A percentile compares a stretch with the other conserved stretches of the same genome.
Evolutionary conservation across 2,113 vertebrate genomes (phyloP).

Genomic region (Sterrhoptilus dennistouni): DNA sequence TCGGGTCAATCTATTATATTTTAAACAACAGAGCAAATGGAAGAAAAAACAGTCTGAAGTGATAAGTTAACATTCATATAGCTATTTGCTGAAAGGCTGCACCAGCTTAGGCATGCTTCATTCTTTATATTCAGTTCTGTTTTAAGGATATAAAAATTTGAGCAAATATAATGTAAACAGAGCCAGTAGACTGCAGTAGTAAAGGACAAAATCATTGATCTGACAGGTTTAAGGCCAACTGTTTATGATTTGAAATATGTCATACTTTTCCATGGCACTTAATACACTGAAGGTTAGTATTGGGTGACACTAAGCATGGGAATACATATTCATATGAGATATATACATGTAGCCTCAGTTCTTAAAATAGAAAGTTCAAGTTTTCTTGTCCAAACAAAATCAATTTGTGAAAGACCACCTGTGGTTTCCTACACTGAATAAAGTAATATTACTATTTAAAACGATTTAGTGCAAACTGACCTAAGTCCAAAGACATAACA

Average conservation of each 20-base stretch:
- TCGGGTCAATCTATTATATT: background rate
- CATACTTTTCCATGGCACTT: slow-evolving; percentile 64
- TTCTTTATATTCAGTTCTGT: background rate
- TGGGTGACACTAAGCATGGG: slow-evolving; percentile 19
- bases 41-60: background rate
- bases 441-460: slow-evolving; percentile 27
- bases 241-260: slow-evolving; percentile 20
- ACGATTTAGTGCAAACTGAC: slow-evolving; percentile 54
- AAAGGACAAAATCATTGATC: slow-evolving; percentile 17
- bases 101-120: background rate
- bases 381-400: slow-evolving; percentile 45
- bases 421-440: slow-evolving; percentile 49
- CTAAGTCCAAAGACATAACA: background rate
- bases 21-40: background rate
- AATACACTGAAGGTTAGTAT: slow-evolving; percentile 38
- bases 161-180: slow-evolving; percentile 28
- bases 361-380: slow-evolving; percentile 44
- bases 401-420: slow-evolving; percentile 37
- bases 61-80: slow-evolving; percentile 7
- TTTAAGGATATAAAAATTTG: background rate
- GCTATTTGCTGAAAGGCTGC: background rate
- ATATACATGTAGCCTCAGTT: slow-evolving; percentile 29
- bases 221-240: slow-evolving; percentile 67
- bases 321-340: background rate
- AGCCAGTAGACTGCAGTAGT: background rate